phyloP scores from a whole-genome alignment of 2,113 vertebrate genomes.

The Pituophis catenifer region DNA sequence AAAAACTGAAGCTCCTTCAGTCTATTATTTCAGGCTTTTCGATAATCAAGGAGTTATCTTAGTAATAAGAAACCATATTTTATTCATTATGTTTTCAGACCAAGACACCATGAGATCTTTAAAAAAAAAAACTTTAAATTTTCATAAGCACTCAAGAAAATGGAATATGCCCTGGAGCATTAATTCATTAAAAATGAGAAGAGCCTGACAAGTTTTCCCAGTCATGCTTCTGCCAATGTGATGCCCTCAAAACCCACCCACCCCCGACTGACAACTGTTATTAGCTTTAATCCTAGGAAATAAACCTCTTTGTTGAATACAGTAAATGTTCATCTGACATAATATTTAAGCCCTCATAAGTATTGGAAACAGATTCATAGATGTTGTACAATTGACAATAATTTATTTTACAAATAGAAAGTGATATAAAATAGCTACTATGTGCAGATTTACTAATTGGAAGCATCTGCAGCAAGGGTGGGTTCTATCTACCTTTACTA shows the following conservation, averaged over 20 bases:
- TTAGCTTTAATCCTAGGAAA: conserved; percentile 34
- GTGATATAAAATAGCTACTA: not conserved
- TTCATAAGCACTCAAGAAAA: conserved; percentile 57
- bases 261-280: conserved; percentile 22
- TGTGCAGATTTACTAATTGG: not conserved
- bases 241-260: not conserved
- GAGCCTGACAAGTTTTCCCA: conserved; percentile 49
- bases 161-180: conserved; percentile 44
- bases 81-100: conserved; percentile 55
- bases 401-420: not conserved
- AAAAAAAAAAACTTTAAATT: conserved; percentile 39
- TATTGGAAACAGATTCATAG: not conserved
- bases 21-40: conserved; percentile 34
- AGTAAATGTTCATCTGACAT: conserved; percentile 19
- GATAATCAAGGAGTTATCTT: conserved; percentile 40
- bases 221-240: conserved; percentile 38
- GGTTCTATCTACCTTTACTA: no score
- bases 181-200: conserved; percentile 54
- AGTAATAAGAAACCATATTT: conserved; percentile 44
- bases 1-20: conserved; percentile 21
- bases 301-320: conserved; percentile 23
- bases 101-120: conserved; percentile 33
- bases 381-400: conserved; percentile 12
- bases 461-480: not conserved
- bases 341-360: not conserved